Evolutionary conservation across 1,140 invertebrate species (phyloP), one percentile per base, ranked within the genome.

Genomic region (Trichoplusia ni): DNA sequence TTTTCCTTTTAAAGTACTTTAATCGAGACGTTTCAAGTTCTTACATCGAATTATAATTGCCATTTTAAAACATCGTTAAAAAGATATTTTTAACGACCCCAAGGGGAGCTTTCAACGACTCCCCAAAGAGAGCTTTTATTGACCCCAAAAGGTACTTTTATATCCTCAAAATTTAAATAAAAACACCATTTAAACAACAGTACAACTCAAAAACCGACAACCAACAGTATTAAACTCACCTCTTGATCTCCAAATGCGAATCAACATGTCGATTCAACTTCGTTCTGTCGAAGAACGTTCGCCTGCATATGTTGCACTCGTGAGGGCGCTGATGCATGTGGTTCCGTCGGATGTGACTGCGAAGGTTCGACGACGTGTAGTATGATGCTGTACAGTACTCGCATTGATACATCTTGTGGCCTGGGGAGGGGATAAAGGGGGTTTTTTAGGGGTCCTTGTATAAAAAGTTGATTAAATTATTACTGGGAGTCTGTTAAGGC

Each of bases 221-320:
- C 13, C 13, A 11, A 3, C 31, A 11, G 1, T 1, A 11, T 2
- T 4, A 5, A 13, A 44, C 54, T 64, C 1, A 83, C 81, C 79
- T 63, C 69, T 82, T 82, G 9, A 82, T 51, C 8, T 73, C 64
- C 16, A 76, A 67, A 40, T 87, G 84, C 1, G 78, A 69, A 42
- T 87, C 84, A 9, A 79, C 7, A 23, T 87, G 84, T 2, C 81
- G 16, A 4, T 77, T 71, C 4, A 83, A 53, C 13, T 86, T 83
- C 9, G 77, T 74, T 0, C 62, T 60, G 44, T 82, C 77, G 37
- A 63, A 77, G 69, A 86, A 86, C 0, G 58, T 46, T 2, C 59
- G 46, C 1, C 56, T 60, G 19, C 84, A 87, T 0, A 72, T 19
- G 3, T 27, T 25, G 35, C 83, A 86, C 6, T 58, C 21, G 65